Evolutionary conservation across 2,888 invertebrate genomes (phyloP).

Genomic region (Galerucella calmariensis): DNA sequence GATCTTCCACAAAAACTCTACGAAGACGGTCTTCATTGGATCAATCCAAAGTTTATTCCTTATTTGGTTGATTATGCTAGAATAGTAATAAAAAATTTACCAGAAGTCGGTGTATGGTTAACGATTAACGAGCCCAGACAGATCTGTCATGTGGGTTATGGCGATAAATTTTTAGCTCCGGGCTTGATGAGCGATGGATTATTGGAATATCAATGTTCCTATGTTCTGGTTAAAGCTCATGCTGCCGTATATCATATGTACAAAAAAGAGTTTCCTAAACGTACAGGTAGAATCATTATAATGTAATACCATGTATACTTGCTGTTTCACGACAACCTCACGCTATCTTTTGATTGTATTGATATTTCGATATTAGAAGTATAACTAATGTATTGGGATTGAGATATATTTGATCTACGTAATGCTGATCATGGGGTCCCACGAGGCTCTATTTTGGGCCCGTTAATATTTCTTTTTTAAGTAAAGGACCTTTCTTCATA

Average conservation of each 20-base stretch:
- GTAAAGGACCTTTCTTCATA: too few relatives aligned
- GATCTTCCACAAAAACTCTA: slow-evolving; percentile 45
- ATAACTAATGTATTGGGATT: too few relatives aligned
- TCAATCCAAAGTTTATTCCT: slow-evolving; percentile 64
- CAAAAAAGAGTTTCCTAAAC: slow-evolving; percentile 64
- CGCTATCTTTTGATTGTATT: too few relatives aligned
- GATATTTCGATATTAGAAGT: too few relatives aligned
- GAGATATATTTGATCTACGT: too few relatives aligned
- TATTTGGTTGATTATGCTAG: slow-evolving; percentile 69
- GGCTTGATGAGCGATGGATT: slow-evolving; percentile 68
- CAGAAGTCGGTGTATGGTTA: slow-evolving; percentile 60
- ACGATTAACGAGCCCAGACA: slow-evolving; percentile 31
- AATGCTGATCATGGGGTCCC: too few relatives aligned
- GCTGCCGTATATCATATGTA: slow-evolving; percentile 74
- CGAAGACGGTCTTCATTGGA: slow-evolving; percentile 70
- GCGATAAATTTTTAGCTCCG: slow-evolving; percentile 67
- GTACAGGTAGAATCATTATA: slow-evolving; percentile 42
- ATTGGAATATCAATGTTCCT: slow-evolving; percentile 73
- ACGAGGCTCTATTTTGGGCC: too few relatives aligned
- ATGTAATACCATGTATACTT: too few relatives aligned
- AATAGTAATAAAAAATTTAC: slow-evolving; percentile 56
- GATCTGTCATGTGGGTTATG: slow-evolving; percentile 47
- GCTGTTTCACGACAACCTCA: too few relatives aligned
- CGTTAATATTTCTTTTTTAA: too few relatives aligned
- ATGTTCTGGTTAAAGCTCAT: slow-evolving; percentile 74